Evolutionary conservation across 2,113 vertebrate species (phyloP).

Genomic region (Sphyrna mokarran): DNA sequence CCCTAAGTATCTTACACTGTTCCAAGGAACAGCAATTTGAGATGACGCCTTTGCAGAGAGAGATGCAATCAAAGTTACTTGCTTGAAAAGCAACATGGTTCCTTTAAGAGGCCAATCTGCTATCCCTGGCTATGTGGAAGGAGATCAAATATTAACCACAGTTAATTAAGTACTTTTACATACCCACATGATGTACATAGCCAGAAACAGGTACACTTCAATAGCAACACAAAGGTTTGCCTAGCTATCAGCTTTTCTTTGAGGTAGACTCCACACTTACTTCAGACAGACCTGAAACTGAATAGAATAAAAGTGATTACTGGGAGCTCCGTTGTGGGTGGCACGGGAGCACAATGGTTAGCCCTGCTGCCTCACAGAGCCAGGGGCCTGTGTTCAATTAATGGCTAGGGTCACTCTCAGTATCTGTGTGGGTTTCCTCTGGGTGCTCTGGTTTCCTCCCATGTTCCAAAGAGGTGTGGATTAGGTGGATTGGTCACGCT

Average conservation of each 20-base stretch:
- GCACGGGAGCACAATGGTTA: too few species aligned
- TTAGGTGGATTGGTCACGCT: too few species aligned
- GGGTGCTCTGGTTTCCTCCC: too few species aligned
- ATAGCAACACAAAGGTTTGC: background rate
- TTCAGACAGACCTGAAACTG: background rate
- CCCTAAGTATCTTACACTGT: background rate
- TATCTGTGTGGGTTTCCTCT: too few species aligned
- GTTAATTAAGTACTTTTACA: background rate
- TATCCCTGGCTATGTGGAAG: background rate
- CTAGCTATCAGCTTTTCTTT: background rate
- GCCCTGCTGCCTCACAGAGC: too few species aligned
- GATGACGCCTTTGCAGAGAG: background rate
- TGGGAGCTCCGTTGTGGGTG: background rate
- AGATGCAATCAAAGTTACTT: background rate
- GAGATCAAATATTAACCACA: background rate
- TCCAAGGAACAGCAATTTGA: background rate
- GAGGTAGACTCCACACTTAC: background rate
- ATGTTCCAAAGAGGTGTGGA: too few species aligned
- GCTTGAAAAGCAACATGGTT: background rate
- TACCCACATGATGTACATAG: background rate
- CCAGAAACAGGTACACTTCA: background rate
- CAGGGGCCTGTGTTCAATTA: too few species aligned
- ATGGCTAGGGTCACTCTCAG: too few species aligned
- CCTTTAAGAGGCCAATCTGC: background rate
- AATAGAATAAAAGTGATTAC: background rate